Percentiles rank a stretch among this genome's conserved stretches.
Evolutionary conservation across 2,888 invertebrate species (phyloP).

Genomic region (Rambutsinella grinnellia): DNA sequence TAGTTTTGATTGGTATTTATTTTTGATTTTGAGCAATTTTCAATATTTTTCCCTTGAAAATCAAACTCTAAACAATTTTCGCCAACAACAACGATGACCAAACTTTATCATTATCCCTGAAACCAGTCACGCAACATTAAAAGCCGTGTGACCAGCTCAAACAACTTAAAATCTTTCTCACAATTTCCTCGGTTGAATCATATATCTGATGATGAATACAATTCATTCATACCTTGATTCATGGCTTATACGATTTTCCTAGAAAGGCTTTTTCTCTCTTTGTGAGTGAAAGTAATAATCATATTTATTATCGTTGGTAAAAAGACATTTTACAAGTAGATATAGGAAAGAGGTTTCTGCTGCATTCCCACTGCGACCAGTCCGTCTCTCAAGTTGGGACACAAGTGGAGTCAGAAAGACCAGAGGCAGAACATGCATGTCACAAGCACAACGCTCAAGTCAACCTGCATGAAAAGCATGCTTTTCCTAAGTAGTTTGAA

Average conservation of each 20-base stretch:
- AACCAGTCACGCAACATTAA: slow-evolving; percentile 41
- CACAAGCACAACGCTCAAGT: not conserved
- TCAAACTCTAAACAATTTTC: slow-evolving; percentile 41
- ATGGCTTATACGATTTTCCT: slow-evolving; percentile 2
- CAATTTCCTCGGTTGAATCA: not conserved
- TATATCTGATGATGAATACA: not conserved
- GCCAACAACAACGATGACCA: slow-evolving; percentile 19
- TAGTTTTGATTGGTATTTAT: too few relatives aligned
- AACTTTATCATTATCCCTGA: not conserved
- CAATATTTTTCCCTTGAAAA: too few relatives aligned
- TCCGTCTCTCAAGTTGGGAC: not conserved
- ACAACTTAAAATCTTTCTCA: slow-evolving; percentile 20
- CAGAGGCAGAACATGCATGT: not conserved
- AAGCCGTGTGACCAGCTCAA: slow-evolving; percentile 39
- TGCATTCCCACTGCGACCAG: not conserved
- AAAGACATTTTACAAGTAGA: too few relatives aligned
- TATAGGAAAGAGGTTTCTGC: not conserved
- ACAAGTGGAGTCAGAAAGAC: not conserved
- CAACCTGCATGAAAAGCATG: not conserved
- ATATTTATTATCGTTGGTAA: not conserved
- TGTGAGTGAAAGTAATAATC: slow-evolving; percentile 24
- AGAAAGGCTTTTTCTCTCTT: slow-evolving; percentile 10
- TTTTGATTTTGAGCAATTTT: too few relatives aligned
- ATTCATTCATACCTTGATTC: slow-evolving; percentile 18
- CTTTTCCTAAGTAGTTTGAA: not conserved